These are phyloP conservation scores for Araneus ventricosus DNA, from an alignment of 1,140 invertebrate species.

Conservation along the genomic window DNA sequence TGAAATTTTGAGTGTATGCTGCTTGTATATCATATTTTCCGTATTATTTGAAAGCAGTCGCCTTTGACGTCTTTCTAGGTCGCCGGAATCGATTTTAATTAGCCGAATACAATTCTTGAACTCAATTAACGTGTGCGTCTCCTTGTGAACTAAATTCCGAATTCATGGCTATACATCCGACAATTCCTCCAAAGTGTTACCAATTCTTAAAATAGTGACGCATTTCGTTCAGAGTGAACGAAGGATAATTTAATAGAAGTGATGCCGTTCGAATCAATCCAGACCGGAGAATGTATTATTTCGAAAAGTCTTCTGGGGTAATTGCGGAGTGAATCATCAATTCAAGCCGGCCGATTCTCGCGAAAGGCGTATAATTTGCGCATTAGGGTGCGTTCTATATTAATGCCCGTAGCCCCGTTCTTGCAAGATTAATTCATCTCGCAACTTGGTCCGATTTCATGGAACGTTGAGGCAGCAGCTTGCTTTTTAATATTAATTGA, in stretches of 20 bases:
- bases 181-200: background rate
- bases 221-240: background rate
- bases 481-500: conserved; percentile 33
- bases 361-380: conserved; percentile 20
- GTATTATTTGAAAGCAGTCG: too few species aligned
- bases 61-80: too few species aligned
- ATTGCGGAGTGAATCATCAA: background rate
- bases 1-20: too few species aligned
- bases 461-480: background rate
- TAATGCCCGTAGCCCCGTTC: background rate
- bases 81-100: too few species aligned
- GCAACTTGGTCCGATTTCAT: background rate
- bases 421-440: conserved; percentile 5
- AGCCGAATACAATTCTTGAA: too few species aligned
- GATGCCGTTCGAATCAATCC: background rate
- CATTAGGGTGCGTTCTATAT: conserved; percentile 18
- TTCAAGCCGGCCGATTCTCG: background rate
- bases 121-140: too few species aligned
- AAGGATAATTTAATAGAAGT: background rate
- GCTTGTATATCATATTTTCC: too few species aligned
- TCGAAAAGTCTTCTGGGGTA: background rate
- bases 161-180: background rate
- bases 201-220: background rate
- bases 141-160: too few species aligned
- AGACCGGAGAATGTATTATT: background rate